Evolutionary conservation across 2,888 invertebrate genomes (phyloP).

Genomic region (Kryphioiulus occultus): DNA sequence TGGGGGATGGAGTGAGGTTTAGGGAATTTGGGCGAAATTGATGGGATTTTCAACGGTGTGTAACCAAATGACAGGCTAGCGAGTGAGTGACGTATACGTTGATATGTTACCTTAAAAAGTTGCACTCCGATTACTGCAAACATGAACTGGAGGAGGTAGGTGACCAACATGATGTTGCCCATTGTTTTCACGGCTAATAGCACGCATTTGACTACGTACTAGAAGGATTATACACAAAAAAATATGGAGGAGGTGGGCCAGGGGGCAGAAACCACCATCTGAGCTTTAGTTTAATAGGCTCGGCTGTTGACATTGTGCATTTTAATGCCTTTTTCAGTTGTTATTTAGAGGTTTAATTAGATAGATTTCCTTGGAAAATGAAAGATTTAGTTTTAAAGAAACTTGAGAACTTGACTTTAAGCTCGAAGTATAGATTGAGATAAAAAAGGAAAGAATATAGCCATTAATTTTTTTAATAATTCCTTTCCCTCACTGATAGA

Average conservation of each 20-base stretch:
- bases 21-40: neutral
- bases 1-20: neutral
- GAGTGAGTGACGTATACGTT: slow-evolving; percentile 41
- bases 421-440: neutral
- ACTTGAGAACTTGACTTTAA: neutral
- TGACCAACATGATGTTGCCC: slow-evolving; percentile 99
- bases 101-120: slow-evolving; percentile 90
- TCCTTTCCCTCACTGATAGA: slow-evolving; percentile 21
- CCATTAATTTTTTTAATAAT: neutral
- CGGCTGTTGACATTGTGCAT: neutral
- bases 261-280: slow-evolving; percentile 3
- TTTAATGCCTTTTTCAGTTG: neutral
- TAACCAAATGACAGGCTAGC: slow-evolving; percentile 27
- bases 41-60: neutral
- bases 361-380: neutral
- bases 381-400: slow-evolving; percentile 25
- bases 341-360: slow-evolving; percentile 5
- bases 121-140: slow-evolving; percentile 99
- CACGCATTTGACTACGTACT: slow-evolving; percentile 99
- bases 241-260: slow-evolving; percentile 35
- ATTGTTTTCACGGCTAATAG: slow-evolving; percentile 98
- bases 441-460: neutral
- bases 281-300: slow-evolving; percentile 10
- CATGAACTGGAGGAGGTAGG: slow-evolving; percentile 99
- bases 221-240: slow-evolving; percentile 59